Evolutionary conservation across 2,888 invertebrate genomes (phyloP).

Genomic region (Amphipoea lucens): DNA sequence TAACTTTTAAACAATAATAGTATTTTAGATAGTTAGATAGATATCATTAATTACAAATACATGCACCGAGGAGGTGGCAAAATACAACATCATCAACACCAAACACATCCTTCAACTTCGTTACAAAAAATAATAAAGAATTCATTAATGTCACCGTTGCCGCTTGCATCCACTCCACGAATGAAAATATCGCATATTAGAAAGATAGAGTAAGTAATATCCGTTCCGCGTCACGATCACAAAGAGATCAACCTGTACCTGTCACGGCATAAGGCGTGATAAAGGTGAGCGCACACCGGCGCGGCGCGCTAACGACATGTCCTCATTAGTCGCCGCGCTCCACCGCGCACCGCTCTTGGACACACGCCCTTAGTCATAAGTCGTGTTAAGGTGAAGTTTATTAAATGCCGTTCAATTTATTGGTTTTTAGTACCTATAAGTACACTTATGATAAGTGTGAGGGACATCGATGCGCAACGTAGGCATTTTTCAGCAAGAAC

Average conservation of each 20-base stretch:
- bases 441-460: background rate
- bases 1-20: background rate
- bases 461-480: background rate
- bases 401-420: background rate
- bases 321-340: slow-evolving; percentile 37
- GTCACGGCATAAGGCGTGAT: slow-evolving; percentile 7
- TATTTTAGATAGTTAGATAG: background rate
- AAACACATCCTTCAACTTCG: background rate
- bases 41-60: background rate
- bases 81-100: background rate
- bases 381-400: slow-evolving; percentile 5
- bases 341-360: slow-evolving; percentile 13
- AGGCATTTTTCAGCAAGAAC: background rate
- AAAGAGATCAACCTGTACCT: slow-evolving; percentile 4
- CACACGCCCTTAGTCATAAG: slow-evolving; percentile 8
- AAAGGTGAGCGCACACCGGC: slow-evolving; percentile 24
- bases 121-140: background rate
- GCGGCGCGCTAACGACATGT: slow-evolving; percentile 18
- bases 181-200: background rate
- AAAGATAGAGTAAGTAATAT: background rate
- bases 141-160: background rate
- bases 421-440: background rate
- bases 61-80: background rate
- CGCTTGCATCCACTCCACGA: background rate
- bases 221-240: slow-evolving; percentile 13